phyloP scores from a whole-genome alignment of 1,140 invertebrate genomes.

The Drosophila pallidifrons region DNA sequence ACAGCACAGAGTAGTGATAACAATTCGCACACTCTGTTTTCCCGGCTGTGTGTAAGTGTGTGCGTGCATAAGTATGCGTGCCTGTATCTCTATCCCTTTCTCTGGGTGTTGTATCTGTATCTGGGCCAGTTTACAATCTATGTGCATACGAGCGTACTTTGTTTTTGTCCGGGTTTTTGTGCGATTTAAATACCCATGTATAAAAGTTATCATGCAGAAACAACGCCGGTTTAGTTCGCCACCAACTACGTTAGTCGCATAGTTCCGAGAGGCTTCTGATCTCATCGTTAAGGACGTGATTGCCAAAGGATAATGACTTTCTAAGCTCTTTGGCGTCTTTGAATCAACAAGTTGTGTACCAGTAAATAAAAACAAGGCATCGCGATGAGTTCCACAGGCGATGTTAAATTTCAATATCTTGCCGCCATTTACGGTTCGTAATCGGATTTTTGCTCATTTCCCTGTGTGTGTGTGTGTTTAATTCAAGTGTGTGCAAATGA shows the following conservation, averaged over 20 bases:
- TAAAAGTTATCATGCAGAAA: constrained; percentile 66
- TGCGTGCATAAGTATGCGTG: background rate
- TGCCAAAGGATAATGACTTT: constrained; percentile 25
- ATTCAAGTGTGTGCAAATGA: background rate
- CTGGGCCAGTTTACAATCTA: constrained; percentile 33
- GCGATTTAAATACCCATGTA: constrained; percentile 56
- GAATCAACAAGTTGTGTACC: no score
- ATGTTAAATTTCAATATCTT: constrained; percentile 63
- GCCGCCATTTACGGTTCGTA: constrained; percentile 67
- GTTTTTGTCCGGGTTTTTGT: constrained; percentile 20
- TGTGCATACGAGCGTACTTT: background rate
- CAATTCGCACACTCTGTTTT: constrained; percentile 17
- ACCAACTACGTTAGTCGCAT: constrained; percentile 25
- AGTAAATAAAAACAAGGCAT: background rate
- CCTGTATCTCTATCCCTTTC: constrained; percentile 4
- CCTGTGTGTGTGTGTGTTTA: constrained; percentile 12
- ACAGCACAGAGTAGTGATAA: constrained; percentile 19
- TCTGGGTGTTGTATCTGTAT: constrained; percentile 13
- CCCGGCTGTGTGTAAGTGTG: background rate
- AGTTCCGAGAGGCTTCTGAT: background rate
- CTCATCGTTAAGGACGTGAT: background rate
- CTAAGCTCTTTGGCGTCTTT: background rate
- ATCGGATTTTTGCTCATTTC: background rate
- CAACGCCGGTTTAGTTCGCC: constrained; percentile 56
- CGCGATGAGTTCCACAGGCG: constrained; percentile 48